phyloP scores from a whole-genome alignment of 1,140 invertebrate species.

The Teleopsis dalmanni region DNA sequence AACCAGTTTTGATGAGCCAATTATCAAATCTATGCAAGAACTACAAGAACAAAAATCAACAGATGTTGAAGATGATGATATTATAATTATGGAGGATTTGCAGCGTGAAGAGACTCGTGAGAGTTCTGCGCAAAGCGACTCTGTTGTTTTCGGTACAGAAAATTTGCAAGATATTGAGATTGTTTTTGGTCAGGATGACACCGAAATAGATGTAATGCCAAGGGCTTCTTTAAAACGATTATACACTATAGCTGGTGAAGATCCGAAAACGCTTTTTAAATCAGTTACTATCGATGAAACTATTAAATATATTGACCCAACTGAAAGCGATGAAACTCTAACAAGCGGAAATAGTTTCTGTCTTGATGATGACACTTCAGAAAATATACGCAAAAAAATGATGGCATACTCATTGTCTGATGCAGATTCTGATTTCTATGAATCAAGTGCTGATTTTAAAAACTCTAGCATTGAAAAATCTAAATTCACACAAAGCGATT shows the following conservation, averaged over 20 bases:
- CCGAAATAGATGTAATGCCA: neutral
- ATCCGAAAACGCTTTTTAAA: constrained; percentile 23
- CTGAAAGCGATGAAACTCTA: neutral
- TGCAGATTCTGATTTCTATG: constrained; percentile 30
- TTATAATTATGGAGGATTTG: constrained; percentile 22
- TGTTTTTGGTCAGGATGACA: constrained; percentile 4
- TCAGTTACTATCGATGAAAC: constrained; percentile 25
- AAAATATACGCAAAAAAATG: constrained; percentile 39
- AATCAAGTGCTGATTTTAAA: neutral
- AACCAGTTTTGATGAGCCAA: constrained; percentile 21
- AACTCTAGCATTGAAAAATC: constrained; percentile 16
- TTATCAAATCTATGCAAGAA: constrained; percentile 18
- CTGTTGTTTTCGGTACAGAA: constrained; percentile 2
- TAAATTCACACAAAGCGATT: constrained; percentile 21
- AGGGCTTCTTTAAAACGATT: constrained; percentile 21
- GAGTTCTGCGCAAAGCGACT: constrained; percentile 31
- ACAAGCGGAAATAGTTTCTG: constrained; percentile 22
- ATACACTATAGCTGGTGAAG: constrained; percentile 31
- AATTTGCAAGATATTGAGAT: neutral
- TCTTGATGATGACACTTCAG: constrained; percentile 34
- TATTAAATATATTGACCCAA: constrained; percentile 15
- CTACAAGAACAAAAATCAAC: constrained; percentile 22
- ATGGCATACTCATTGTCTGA: constrained; percentile 39
- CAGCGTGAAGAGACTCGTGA: constrained; percentile 28
- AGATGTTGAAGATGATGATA: constrained; percentile 27